phyloP scores from a whole-genome alignment of 2,888 invertebrate species.

The Macrophya alboannulata region DNA sequence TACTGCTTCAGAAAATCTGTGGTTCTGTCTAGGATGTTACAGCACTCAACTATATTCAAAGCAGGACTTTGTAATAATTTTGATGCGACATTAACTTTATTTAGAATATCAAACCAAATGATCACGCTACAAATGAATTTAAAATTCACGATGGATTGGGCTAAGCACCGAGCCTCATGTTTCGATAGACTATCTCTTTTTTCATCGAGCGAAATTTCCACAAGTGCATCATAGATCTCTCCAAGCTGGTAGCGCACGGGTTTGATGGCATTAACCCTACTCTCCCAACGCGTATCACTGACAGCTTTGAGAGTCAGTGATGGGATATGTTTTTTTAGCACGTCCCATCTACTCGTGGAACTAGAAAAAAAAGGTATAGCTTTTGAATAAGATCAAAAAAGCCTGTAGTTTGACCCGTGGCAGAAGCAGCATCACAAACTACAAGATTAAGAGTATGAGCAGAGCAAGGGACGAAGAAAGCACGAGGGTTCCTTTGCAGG shows the following conservation, averaged over 20 bases:
- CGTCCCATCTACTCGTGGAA: constrained; percentile 61
- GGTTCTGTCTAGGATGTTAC: not conserved
- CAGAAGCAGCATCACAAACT: constrained; percentile 55
- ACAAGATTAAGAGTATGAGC: constrained; percentile 58
- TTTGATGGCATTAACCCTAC: constrained; percentile 63
- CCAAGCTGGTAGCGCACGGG: constrained; percentile 60
- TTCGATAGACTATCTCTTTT: constrained; percentile 37
- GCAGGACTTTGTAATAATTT: constrained; percentile 46
- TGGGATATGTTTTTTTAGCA: constrained; percentile 60
- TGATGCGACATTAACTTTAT: constrained; percentile 35
- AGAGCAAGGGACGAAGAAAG: constrained; percentile 57
- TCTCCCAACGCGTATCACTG: constrained; percentile 63
- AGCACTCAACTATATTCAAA: constrained; percentile 38
- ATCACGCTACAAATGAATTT: constrained; percentile 51
- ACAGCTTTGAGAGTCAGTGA: constrained; percentile 64
- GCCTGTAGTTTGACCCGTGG: constrained; percentile 26
- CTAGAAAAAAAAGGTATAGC: constrained; percentile 58
- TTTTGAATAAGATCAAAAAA: constrained; percentile 28
- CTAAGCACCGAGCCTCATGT: constrained; percentile 49
- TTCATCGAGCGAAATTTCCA: constrained; percentile 57
- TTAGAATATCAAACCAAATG: constrained; percentile 40
- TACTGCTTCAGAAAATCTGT: constrained; percentile 47
- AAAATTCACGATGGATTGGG: constrained; percentile 47
- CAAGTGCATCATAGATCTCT: constrained; percentile 62
- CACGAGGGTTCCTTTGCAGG: constrained; percentile 44